Evolutionary conservation across 2,113 vertebrate genomes (phyloP).

Genomic region (Myotis lucifugus): DNA sequence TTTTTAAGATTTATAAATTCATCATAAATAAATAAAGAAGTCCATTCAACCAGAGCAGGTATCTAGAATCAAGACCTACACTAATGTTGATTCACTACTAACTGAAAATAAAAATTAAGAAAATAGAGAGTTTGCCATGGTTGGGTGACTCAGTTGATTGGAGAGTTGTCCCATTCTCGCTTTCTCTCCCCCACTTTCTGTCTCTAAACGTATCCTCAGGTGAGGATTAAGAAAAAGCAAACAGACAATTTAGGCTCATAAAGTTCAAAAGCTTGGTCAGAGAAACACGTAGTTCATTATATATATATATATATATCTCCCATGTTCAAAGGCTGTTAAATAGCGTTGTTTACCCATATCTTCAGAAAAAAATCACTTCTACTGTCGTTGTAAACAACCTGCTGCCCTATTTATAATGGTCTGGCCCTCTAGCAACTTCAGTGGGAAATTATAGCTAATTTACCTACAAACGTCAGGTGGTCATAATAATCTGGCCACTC

Average conservation of each 20-base stretch:
- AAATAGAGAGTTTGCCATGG: neutral
- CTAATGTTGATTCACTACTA: neutral
- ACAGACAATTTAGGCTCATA: neutral
- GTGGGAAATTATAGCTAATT: no score
- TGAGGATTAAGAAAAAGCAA: neutral
- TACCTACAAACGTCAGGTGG: no score
- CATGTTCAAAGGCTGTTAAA: no score
- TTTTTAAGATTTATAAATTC: conserved; percentile 1
- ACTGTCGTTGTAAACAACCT: no score
- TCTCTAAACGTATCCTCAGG: neutral
- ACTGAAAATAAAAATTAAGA: neutral
- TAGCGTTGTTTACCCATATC: no score
- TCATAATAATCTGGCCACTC: no score
- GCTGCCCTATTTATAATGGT: no score
- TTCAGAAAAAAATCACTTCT: no score
- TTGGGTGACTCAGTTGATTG: neutral
- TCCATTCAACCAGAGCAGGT: neutral
- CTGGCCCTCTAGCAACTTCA: no score
- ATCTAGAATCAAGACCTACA: neutral
- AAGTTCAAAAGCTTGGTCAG: neutral
- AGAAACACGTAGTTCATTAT: neutral
- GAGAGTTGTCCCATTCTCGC: neutral
- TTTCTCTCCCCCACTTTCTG: neutral
- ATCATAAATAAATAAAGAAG: neutral
- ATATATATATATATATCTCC: neutral